Percentiles rank a stretch among this genome's conserved stretches.
Evolutionary conservation across 2,797 vertebrate genomes (phyloP).

Genomic region (Characodon lateralis): DNA sequence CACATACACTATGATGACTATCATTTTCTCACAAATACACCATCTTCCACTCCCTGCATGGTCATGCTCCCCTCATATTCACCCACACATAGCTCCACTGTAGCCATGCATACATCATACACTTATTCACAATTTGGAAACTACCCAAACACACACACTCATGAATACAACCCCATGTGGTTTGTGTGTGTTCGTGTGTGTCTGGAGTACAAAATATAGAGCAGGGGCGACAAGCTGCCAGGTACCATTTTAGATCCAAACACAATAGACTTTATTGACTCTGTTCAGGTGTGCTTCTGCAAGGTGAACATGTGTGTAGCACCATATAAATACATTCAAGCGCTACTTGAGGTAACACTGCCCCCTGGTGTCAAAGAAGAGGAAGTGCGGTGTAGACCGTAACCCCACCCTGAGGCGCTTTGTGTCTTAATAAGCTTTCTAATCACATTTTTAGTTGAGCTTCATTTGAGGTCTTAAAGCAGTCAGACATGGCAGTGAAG

Average conservation of each 20-base stretch:
- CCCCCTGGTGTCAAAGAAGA: constrained; percentile 38
- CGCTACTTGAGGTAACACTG: constrained; percentile 40
- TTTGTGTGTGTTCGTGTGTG: not conserved
- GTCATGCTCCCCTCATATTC: constrained; percentile 14
- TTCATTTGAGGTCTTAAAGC: constrained; percentile 21
- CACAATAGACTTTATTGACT: constrained; percentile 35
- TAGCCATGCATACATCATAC: constrained; percentile 8
- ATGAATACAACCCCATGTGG: not conserved
- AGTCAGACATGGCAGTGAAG: constrained; percentile 8
- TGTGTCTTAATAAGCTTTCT: constrained; percentile 10
- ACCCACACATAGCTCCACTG: constrained; percentile 16
- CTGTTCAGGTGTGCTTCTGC: constrained; percentile 7
- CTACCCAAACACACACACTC: constrained; percentile 6
- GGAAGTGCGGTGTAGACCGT: constrained; percentile 3
- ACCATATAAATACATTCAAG: not conserved
- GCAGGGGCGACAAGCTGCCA: constrained; percentile 20
- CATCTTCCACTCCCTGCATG: constrained; percentile 11
- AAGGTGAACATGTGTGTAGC: not conserved
- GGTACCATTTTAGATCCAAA: constrained; percentile 31
- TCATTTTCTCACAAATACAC: constrained; percentile 7
- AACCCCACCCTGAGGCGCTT: constrained; percentile 12
- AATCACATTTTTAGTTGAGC: constrained; percentile 24
- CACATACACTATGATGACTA: constrained; percentile 2
- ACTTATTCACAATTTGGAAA: constrained; percentile 21
- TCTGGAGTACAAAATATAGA: constrained; percentile 27